These are phyloP conservation scores for Sebastes alutus DNA, from an alignment of 2,797 vertebrate species.

Conservation along the genomic window DNA sequence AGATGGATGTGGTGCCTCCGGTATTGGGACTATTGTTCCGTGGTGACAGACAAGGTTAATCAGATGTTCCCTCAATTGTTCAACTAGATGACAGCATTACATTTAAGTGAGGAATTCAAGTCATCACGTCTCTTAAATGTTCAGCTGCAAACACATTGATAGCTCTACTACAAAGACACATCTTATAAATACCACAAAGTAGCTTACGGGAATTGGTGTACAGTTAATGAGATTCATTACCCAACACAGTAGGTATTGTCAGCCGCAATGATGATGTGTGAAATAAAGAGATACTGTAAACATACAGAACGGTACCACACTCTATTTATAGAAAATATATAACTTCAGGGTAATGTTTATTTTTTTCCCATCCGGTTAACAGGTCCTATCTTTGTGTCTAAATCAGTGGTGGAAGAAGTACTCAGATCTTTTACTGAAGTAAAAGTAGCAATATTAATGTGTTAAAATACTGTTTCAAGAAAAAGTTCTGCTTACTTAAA, in stretches of 20 bases:
- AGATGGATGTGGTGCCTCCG: constrained; percentile 25
- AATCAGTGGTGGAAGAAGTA: neutral
- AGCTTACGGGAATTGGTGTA: neutral
- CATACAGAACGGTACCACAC: accelerated
- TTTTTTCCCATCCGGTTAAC: neutral
- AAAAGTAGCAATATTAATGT: neutral
- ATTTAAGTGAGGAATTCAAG: neutral
- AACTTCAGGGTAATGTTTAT: neutral
- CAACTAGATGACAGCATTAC: constrained; percentile 17
- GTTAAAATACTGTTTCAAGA: neutral
- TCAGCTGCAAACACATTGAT: neutral
- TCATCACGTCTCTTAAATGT: constrained; percentile 1
- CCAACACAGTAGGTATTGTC: neutral
- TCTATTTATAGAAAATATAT: neutral
- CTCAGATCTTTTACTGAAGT: neutral
- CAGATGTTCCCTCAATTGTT: constrained; percentile 24
- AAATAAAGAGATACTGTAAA: neutral
- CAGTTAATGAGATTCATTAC: constrained; percentile 23
- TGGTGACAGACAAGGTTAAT: constrained; percentile 53
- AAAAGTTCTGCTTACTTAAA: too few relatives aligned
- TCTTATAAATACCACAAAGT: constrained; percentile 9
- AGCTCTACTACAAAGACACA: neutral
- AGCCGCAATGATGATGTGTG: neutral
- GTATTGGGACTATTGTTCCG: constrained; percentile 22
- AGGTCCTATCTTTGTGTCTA: neutral